Conservation (phyloP, 2,888 invertebrate species). For the Latrodectus hesperus region DNA sequence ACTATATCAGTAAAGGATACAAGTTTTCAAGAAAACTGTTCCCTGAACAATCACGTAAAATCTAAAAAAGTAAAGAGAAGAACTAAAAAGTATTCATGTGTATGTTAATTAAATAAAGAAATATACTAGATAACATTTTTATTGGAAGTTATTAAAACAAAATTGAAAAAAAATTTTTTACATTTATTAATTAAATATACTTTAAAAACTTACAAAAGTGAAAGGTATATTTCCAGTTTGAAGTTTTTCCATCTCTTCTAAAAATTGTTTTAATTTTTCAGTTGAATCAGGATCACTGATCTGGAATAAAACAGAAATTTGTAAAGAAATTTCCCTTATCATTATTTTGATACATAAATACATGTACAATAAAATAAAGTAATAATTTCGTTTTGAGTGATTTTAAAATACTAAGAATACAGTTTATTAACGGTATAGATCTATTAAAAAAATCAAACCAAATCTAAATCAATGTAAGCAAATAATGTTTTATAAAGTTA, state of each 20-base stretch:
- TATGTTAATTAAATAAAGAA: neutral
- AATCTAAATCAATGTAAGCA: too few species aligned
- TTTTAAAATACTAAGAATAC: too few species aligned
- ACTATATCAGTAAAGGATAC: conserved; percentile 74
- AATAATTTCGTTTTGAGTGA: too few species aligned
- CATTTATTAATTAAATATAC: neutral
- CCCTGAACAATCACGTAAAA: conserved; percentile 90
- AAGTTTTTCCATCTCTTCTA: conserved; percentile 80
- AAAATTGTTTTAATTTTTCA: conserved; percentile 84
- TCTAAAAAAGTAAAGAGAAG: conserved; percentile 73
- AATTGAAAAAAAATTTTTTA: too few species aligned
- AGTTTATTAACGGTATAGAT: too few species aligned
- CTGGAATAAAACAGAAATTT: conserved; percentile 57
- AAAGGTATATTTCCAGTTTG: conserved; percentile 81
- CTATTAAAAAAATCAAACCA: too few species aligned
- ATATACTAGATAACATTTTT: neutral
- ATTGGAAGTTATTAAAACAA: too few species aligned
- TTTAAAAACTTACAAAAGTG: conserved; percentile 79
- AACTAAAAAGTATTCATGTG: neutral
- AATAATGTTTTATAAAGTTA: too few species aligned
- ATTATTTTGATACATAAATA: too few species aligned
- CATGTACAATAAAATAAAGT: too few species aligned
- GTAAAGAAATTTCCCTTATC: too few species aligned
- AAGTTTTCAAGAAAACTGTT: conserved; percentile 93
- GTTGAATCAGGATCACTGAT: conserved; percentile 80